Evolutionary conservation across 1,140 invertebrate genomes (phyloP), one percentile per base, ranked within the genome.

Genomic region (Heliconius himera): DNA sequence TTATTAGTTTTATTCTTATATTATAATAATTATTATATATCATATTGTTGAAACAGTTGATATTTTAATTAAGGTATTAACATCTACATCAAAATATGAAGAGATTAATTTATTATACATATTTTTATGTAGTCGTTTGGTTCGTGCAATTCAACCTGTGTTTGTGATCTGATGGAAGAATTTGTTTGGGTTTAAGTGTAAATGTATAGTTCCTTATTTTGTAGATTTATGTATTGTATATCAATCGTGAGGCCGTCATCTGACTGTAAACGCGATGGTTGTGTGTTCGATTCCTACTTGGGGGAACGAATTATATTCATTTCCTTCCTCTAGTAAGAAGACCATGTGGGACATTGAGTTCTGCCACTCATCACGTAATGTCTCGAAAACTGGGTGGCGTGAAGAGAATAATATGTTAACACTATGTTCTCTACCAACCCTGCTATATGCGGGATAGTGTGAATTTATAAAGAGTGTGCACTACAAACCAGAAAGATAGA

Each of bases 171-270:
- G 91, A 93, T 92, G 90, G 87, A 87, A 90, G 88, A 84, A 87
- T 88, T 90, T 86, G 83, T 90, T 93, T 92, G 87, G 77, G 74
- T 91, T 91, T 94, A 91, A 91, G 86, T 88, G 85, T 93, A 90
- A 90, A 90, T 90, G 85, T 92, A 92, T 92, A 93, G 92, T 94
- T 93, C 92, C 92, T 93, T 94, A 89, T 91, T 91, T 91, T 89
- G 82, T 92, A 93, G 88, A 74, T 85, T 66, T 88, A 88, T 86
- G 82, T 89, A 85, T 83, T 51, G 41, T 46, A 51, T 51, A 46
- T 13, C 13, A 46, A 46, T 3, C 2, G 11, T 46, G 41, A 46
- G 41, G 41, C 18, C 16, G 18, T 51, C 16, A 20, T 51, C 1
- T 20, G 49, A 51, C 49, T 51, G 16, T 51, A 6, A 51, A 20